phyloP scores from a whole-genome alignment of 2,888 invertebrate species.

The Volucella inanis region DNA sequence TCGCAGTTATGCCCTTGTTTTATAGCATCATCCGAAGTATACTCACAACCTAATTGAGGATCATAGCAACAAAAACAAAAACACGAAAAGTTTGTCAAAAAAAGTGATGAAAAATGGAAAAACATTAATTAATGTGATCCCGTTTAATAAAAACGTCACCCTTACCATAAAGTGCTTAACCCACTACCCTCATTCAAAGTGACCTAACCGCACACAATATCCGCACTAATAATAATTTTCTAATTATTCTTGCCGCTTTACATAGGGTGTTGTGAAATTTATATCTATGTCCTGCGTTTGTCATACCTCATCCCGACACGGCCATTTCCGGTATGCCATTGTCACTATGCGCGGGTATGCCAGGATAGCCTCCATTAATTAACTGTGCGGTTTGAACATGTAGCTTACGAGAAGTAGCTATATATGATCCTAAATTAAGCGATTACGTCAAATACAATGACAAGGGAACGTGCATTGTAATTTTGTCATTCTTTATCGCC shows the following conservation, averaged over 20 bases:
- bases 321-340: background rate
- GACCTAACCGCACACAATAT: slow-evolving; percentile 30
- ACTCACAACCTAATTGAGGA: slow-evolving; percentile 12
- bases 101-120: background rate
- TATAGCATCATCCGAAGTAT: background rate
- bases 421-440: slow-evolving; percentile 68
- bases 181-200: background rate
- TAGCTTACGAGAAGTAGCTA: slow-evolving; percentile 42
- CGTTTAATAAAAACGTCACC: slow-evolving; percentile 26
- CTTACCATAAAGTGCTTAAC: slow-evolving; percentile 16
- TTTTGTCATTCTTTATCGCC: slow-evolving; percentile 49
- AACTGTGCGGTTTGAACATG: slow-evolving; percentile 40
- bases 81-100: slow-evolving; percentile 7
- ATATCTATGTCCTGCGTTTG: slow-evolving; percentile 23
- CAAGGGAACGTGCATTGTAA: slow-evolving; percentile 60
- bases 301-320: slow-evolving; percentile 16
- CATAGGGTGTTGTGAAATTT: slow-evolving; percentile 41
- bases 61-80: background rate
- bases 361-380: slow-evolving; percentile 7
- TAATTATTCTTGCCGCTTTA: slow-evolving; percentile 40
- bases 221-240: slow-evolving; percentile 54
- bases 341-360: background rate
- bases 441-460: slow-evolving; percentile 62
- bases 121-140: slow-evolving; percentile 33
- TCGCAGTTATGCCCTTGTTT: background rate